A percentile compares a stretch with the other conserved stretches of the same genome.
Conservation (phyloP, 2,797 vertebrate genomes). For the Poeciliopsis infans region DNA sequence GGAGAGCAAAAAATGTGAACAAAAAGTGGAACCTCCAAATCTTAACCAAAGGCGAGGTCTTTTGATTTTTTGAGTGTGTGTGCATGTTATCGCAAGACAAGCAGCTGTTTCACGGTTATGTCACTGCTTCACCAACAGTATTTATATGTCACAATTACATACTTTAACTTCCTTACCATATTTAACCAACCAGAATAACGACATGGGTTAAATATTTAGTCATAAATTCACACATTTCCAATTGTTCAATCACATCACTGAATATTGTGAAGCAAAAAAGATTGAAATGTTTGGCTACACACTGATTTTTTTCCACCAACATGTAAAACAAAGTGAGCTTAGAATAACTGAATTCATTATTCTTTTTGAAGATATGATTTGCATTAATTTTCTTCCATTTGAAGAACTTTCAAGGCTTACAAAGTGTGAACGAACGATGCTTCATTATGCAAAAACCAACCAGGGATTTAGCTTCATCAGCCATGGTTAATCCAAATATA, state of each 20-base stretch:
- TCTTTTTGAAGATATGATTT: conserved; percentile 11
- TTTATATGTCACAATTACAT: background rate
- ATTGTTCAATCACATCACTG: background rate
- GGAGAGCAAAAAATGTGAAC: background rate
- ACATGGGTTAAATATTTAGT: background rate
- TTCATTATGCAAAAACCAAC: conserved; percentile 7
- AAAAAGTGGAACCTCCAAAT: background rate
- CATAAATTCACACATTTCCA: background rate
- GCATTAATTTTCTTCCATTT: conserved; percentile 4
- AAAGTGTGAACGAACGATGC: background rate
- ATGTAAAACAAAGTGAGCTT: conserved; percentile 1
- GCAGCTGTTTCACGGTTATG: background rate
- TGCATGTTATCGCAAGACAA: background rate
- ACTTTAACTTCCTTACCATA: background rate
- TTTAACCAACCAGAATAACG: background rate
- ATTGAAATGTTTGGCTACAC: background rate
- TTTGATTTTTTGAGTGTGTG: background rate
- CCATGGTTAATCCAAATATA: background rate
- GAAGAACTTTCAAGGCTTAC: background rate
- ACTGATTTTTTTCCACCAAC: background rate
- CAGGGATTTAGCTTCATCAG: conserved; percentile 1
- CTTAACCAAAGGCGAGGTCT: background rate
- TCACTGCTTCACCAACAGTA: background rate
- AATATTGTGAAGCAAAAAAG: background rate
- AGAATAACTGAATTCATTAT: conserved; percentile 1